phyloP scores from a whole-genome alignment of 2,888 invertebrate species.

The Nephrotoma guestfalica region DNA sequence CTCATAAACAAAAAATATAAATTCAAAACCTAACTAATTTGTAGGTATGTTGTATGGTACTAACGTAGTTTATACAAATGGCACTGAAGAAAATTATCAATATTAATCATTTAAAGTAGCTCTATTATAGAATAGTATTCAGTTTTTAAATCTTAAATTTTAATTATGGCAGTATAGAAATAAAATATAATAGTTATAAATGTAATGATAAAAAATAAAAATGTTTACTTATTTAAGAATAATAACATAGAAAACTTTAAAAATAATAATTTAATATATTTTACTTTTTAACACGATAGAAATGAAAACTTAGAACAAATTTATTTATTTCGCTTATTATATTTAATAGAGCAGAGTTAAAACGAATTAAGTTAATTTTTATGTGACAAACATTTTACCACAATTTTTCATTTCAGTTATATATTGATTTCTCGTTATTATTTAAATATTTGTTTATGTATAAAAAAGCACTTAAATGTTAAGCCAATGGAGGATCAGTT shows the following conservation, averaged over 20 bases:
- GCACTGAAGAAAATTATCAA: not conserved
- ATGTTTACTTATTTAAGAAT: not conserved
- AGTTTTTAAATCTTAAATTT: not conserved
- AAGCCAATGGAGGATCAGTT: constrained; percentile 32
- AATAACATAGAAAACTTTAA: not conserved
- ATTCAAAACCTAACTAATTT: not conserved
- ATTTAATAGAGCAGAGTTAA: not conserved
- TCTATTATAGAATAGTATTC: not conserved
- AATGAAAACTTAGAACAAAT: not conserved
- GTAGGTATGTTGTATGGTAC: not conserved
- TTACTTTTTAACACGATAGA: not conserved
- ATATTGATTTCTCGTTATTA: not conserved
- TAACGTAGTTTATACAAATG: not conserved
- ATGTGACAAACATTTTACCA: not conserved
- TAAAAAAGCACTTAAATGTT: constrained; percentile 10
- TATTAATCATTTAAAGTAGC: not conserved
- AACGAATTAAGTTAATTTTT: not conserved
- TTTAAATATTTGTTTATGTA: not conserved
- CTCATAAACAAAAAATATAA: not conserved
- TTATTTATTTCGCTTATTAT: not conserved
- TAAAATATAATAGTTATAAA: not conserved
- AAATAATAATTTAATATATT: not conserved
- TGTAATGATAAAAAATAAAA: not conserved
- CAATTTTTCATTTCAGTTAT: not conserved
- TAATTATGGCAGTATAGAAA: not conserved